A percentile compares a stretch with the other conserved stretches of the same genome.
phyloP scores from a whole-genome alignment of 2,888 invertebrate genomes.

The Lamellibrachia columna region DNA sequence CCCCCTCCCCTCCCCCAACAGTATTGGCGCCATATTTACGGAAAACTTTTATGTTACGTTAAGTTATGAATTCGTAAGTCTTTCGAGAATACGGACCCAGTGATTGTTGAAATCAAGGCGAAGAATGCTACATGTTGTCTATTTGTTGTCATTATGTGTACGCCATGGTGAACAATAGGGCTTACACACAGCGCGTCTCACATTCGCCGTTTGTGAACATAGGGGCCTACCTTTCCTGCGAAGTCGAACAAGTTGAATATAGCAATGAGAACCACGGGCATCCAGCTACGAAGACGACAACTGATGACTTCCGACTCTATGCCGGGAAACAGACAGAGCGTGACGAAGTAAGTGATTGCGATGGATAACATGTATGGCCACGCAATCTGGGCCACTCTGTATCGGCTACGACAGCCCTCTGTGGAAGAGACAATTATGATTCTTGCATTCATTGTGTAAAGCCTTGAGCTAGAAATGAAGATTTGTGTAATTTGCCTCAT shows the following conservation, averaged over 20 bases:
- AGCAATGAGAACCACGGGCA: slow-evolving; percentile 91
- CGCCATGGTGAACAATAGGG: too few relatives aligned
- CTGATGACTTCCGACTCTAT: slow-evolving; percentile 88
- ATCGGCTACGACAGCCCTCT: slow-evolving; percentile 79
- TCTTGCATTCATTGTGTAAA: neutral
- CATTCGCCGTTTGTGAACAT: neutral
- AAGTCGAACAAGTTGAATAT: slow-evolving; percentile 88
- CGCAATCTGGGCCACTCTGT: slow-evolving; percentile 84
- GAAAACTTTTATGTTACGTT: too few relatives aligned
- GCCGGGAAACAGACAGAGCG: slow-evolving; percentile 88
- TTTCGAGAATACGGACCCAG: too few relatives aligned
- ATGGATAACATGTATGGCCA: slow-evolving; percentile 93
- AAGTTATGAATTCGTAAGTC: too few relatives aligned
- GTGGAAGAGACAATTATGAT: slow-evolving; percentile 31
- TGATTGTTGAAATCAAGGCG: too few relatives aligned
- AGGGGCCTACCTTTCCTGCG: slow-evolving; percentile 77
- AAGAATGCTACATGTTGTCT: too few relatives aligned
- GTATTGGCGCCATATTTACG: too few relatives aligned
- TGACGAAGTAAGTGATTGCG: slow-evolving; percentile 87
- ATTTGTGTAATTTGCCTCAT: neutral
- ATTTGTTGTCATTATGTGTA: too few relatives aligned
- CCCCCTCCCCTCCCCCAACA: too few relatives aligned
- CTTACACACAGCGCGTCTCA: neutral
- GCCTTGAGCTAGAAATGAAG: neutral
- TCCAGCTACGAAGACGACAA: slow-evolving; percentile 85